Evolutionary conservation across 1,140 invertebrate genomes (phyloP).

Genomic region (Drosophila pseudoobscura): DNA sequence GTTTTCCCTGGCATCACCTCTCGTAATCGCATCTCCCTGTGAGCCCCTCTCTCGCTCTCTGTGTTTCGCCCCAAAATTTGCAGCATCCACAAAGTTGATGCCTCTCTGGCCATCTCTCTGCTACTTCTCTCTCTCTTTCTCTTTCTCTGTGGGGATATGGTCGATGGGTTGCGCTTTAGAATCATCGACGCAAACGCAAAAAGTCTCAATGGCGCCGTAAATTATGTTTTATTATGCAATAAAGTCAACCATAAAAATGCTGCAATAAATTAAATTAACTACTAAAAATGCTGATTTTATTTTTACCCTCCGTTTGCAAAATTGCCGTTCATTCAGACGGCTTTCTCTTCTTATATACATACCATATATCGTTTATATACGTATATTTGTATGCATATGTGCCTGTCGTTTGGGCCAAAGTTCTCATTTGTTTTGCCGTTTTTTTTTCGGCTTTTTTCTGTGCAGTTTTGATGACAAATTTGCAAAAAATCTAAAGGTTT

Average conservation of each 20-base stretch:
- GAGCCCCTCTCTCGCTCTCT: conserved; percentile 8
- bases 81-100: conserved; percentile 24
- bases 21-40: not conserved
- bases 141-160: conserved; percentile 38
- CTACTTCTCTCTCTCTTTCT: not conserved
- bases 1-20: conserved; percentile 2
- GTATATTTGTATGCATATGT: conserved; percentile 15
- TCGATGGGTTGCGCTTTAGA: conserved; percentile 72
- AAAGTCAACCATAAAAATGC: conserved; percentile 84
- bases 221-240: conserved; percentile 84
- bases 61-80: conserved; percentile 30
- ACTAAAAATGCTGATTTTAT: conserved; percentile 83
- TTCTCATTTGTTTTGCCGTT: conserved; percentile 11
- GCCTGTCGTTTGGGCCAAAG: conserved; percentile 17
- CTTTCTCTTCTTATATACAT: not conserved
- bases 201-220: conserved; percentile 83
- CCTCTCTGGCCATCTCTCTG: conserved; percentile 1
- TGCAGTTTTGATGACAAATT: not conserved
- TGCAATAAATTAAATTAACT: conserved; percentile 84
- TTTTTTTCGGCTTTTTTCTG: conserved; percentile 16
- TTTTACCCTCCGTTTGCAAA: conserved; percentile 66
- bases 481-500: not conserved
- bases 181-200: conserved; percentile 79
- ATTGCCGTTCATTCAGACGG: conserved; percentile 15
- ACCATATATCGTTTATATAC: conserved; percentile 9